Conservation (phyloP, 2,888 invertebrate genomes). For the Druceiella hillmani region DNA sequence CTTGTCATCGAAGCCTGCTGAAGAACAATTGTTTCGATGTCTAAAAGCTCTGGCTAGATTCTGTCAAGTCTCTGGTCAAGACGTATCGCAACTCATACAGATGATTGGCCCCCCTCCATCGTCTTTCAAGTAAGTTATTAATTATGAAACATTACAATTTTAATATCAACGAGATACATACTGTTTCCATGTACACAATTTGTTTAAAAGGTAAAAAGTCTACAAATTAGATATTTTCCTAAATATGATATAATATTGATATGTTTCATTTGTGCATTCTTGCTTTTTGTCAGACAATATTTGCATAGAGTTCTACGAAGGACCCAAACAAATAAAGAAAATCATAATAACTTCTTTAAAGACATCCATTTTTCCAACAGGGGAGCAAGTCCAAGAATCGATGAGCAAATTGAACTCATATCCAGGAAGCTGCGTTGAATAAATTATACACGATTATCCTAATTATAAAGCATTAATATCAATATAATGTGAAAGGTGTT, state of each 20-base stretch:
- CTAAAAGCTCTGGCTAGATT: conserved; percentile 73
- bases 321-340: not conserved
- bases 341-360: too few relatives aligned
- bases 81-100: conserved; percentile 84
- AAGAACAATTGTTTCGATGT: conserved; percentile 75
- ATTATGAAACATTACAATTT: too few relatives aligned
- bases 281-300: not conserved
- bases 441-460: too few relatives aligned
- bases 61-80: conserved; percentile 68
- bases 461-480: too few relatives aligned
- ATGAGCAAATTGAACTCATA: conserved; percentile 74
- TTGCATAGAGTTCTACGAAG: not conserved
- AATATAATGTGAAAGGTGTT: too few relatives aligned
- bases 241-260: too few relatives aligned
- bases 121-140: conserved; percentile 62
- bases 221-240: too few relatives aligned
- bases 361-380: conserved; percentile 27
- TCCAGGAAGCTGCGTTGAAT: too few relatives aligned
- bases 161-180: too few relatives aligned
- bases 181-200: too few relatives aligned
- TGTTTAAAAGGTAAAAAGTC: too few relatives aligned
- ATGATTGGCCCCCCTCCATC: conserved; percentile 87
- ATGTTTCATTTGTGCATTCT: not conserved
- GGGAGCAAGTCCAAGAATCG: conserved; percentile 74
- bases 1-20: conserved; percentile 72